Conservation (phyloP, 2,797 vertebrate species). For the Paramormyrops hopkinsi region DNA sequence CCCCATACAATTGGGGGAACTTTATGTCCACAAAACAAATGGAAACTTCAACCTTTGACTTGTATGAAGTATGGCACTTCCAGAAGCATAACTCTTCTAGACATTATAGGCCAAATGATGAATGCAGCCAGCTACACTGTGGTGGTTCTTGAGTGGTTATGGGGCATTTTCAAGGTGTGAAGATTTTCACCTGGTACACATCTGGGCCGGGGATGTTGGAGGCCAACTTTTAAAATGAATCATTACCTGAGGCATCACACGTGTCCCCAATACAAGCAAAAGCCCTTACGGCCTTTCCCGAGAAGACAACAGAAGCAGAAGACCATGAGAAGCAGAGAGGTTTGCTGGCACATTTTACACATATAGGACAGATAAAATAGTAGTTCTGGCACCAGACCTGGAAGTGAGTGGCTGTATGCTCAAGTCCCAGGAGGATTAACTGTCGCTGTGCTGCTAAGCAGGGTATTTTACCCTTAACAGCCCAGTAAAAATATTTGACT, state of each 20-base stretch:
- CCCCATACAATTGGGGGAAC: slow-evolving; percentile 49
- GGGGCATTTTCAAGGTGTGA: slow-evolving; percentile 48
- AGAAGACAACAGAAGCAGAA: neutral
- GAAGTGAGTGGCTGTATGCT: neutral
- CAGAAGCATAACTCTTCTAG: slow-evolving; percentile 59
- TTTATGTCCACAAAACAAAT: slow-evolving; percentile 60
- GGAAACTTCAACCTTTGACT: slow-evolving; percentile 51
- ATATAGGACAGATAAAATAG: slow-evolving; percentile 8
- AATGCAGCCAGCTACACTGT: slow-evolving; percentile 48
- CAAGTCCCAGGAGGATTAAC: neutral
- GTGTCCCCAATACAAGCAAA: slow-evolving; percentile 12
- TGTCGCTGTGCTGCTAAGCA: neutral
- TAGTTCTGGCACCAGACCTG: neutral
- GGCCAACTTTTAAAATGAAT: slow-evolving; percentile 42
- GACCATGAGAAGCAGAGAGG: neutral
- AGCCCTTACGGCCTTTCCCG: neutral
- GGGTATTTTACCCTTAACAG: neutral
- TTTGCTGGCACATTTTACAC: neutral
- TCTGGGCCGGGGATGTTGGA: slow-evolving; percentile 44
- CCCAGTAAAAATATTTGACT: neutral
- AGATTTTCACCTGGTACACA: slow-evolving; percentile 56
- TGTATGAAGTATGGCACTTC: slow-evolving; percentile 59
- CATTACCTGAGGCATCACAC: neutral
- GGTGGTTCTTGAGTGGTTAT: slow-evolving; percentile 32
- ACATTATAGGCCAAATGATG: slow-evolving; percentile 63